These are phyloP conservation scores for Lophotriccus pileatus DNA, from an alignment of 2,797 vertebrate species.

Conservation along the genomic window DNA sequence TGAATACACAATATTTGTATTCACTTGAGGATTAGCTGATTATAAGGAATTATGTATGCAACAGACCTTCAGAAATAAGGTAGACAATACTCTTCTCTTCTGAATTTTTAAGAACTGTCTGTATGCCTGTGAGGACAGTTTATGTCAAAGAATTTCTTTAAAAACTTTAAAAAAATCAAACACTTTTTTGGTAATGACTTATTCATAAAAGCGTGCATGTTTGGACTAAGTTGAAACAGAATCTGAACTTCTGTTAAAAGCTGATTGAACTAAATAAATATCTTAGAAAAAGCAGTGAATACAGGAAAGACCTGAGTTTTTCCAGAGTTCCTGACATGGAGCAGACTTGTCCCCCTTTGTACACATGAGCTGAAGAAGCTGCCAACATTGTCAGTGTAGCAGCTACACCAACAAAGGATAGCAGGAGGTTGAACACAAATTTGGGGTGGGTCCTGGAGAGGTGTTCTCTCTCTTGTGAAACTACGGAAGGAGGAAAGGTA, in stretches of 20 bases:
- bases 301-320: not conserved
- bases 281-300: not conserved
- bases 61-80: not conserved
- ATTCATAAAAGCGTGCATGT: not conserved
- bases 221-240: not conserved
- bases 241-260: not conserved
- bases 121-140: not conserved
- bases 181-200: not conserved
- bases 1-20: not conserved
- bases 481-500: not conserved
- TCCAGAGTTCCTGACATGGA: not conserved
- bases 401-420: not conserved
- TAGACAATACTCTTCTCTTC: not conserved
- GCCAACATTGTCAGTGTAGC: not conserved
- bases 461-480: not conserved
- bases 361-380: fast-evolving
- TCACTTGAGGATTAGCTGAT: not conserved
- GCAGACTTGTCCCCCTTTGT: fast-evolving
- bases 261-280: not conserved
- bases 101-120: not conserved
- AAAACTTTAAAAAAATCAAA: not conserved
- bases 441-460: not conserved
- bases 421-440: not conserved
- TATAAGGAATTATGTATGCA: not conserved
- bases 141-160: not conserved